Conservation (phyloP, 2,113 vertebrate species). For the Oncorhynchus tshawytscha region DNA sequence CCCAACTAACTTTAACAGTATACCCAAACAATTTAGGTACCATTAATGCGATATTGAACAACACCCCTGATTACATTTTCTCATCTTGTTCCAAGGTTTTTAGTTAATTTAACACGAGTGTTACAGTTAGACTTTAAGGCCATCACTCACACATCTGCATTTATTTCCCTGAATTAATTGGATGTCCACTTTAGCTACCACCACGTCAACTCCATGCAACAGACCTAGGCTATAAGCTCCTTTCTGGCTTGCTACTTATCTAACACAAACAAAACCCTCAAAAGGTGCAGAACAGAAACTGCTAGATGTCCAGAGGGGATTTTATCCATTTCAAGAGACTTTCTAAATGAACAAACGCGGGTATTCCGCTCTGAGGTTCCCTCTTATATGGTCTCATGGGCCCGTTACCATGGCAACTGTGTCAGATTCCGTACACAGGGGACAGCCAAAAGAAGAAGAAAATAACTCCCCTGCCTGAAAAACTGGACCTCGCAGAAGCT, state of each 20-base stretch:
- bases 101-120: too few relatives aligned
- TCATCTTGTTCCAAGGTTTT: too few relatives aligned
- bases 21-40: too few relatives aligned
- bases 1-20: too few relatives aligned
- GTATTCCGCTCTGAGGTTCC: slow-evolving; percentile 16
- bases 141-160: too few relatives aligned
- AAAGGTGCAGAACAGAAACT: not conserved
- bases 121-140: too few relatives aligned
- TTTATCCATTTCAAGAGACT: slow-evolving; percentile 19
- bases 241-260: not conserved
- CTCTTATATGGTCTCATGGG: slow-evolving; percentile 28
- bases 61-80: too few relatives aligned
- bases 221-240: not conserved
- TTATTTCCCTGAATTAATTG: too few relatives aligned
- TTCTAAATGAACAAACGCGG: slow-evolving; percentile 23
- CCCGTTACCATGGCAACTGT: slow-evolving; percentile 44
- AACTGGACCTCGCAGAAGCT: slow-evolving; percentile 16
- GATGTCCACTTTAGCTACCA: not conserved
- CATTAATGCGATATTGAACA: too few relatives aligned
- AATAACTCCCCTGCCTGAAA: slow-evolving; percentile 7
- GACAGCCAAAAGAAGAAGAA: not conserved
- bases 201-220: not conserved
- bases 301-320: slow-evolving; percentile 5
- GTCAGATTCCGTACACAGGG: slow-evolving; percentile 24
- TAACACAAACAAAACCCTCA: slow-evolving; percentile 2